A percentile compares a stretch with the other conserved stretches of the same genome.
Evolutionary conservation across 2,797 vertebrate genomes (phyloP).

Genomic region (Coregonus suidteri): DNA sequence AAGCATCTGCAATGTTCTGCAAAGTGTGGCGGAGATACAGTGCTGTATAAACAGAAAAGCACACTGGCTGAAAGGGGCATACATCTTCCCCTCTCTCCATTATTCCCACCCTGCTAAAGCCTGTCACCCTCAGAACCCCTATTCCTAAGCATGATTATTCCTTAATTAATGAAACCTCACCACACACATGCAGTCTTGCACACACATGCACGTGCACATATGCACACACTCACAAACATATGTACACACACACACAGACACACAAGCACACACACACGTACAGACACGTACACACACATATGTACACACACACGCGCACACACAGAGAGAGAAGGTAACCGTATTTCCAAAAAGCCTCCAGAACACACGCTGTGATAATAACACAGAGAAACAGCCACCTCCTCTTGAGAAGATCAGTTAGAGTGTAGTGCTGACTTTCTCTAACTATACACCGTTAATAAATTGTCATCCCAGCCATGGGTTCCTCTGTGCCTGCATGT

Average conservation of each 20-base stretch:
- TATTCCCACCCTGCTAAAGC: not conserved
- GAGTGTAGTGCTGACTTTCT: not conserved
- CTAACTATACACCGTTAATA: conserved; percentile 20
- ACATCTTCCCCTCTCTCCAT: too few species aligned
- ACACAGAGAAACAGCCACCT: not conserved
- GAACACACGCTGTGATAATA: not conserved
- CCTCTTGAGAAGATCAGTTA: not conserved
- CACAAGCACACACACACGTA: conserved; percentile 3
- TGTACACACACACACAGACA: not conserved
- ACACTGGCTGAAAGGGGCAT: not conserved
- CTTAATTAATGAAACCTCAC: not conserved
- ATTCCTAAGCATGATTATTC: not conserved
- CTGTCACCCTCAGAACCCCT: not conserved
- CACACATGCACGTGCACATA: not conserved
- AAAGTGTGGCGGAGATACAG: not conserved
- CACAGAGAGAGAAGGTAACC: not conserved
- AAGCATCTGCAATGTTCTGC: too few species aligned
- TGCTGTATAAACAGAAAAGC: not conserved
- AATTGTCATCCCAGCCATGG: conserved; percentile 20
- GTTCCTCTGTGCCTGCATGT: conserved; percentile 18
- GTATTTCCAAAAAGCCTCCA: not conserved
- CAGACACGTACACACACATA: conserved; percentile 3
- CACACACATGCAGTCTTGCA: too few species aligned
- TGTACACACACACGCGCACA: not conserved
- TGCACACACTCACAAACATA: not conserved